Evolutionary conservation across 2,888 invertebrate genomes (phyloP).

Genomic region (Chymomyza procnemis): DNA sequence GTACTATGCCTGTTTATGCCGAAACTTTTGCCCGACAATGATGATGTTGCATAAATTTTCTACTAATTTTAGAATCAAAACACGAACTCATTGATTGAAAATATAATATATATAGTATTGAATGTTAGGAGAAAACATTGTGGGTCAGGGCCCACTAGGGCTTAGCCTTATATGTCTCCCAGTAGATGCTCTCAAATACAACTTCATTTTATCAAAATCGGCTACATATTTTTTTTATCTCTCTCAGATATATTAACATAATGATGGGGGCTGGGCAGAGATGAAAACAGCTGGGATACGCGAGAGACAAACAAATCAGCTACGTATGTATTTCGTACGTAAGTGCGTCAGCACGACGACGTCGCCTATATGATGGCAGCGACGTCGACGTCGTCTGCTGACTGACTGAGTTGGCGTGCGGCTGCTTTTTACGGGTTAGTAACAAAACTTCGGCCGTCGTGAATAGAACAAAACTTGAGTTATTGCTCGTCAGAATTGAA

Average conservation of each 20-base stretch:
- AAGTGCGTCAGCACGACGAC: slow-evolving; percentile 19
- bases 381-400: slow-evolving; percentile 5
- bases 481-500: slow-evolving; percentile 34
- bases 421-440: slow-evolving; percentile 43
- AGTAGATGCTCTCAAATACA: too few relatives aligned
- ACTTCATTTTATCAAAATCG: too few relatives aligned
- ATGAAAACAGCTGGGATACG: slow-evolving; percentile 16
- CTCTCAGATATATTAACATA: background rate
- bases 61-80: background rate
- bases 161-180: background rate
- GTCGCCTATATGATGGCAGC: slow-evolving; percentile 13
- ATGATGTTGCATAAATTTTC: slow-evolving; percentile 20
- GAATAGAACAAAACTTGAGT: slow-evolving; percentile 51
- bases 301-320: background rate
- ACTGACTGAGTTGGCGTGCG: background rate
- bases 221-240: too few relatives aligned
- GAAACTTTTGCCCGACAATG: slow-evolving; percentile 12
- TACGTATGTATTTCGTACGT: background rate
- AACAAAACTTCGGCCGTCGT: slow-evolving; percentile 62
- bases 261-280: slow-evolving; percentile 47
- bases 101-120: slow-evolving; percentile 10
- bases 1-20: background rate
- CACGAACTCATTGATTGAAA: background rate
- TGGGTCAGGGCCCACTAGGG: background rate
- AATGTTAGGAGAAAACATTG: background rate